Conservation (phyloP, 1,140 invertebrate species). For the Macrotrachela quadricornifera region DNA sequence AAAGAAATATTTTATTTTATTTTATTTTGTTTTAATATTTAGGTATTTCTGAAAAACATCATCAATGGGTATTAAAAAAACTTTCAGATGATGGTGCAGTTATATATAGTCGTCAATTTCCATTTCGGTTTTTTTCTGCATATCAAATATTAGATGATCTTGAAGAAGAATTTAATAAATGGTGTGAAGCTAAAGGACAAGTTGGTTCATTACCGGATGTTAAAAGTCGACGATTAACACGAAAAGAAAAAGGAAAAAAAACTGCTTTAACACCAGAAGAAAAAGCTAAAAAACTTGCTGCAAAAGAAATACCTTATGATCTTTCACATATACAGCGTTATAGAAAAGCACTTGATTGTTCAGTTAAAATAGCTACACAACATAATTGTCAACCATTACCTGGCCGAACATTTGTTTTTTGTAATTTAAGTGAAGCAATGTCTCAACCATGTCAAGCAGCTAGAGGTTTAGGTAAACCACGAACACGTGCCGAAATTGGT, state of each 20-base stretch:
- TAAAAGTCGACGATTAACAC: no score
- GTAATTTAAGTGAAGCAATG: conserved; percentile 17
- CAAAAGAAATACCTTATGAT: not conserved
- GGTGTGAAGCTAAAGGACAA: no score
- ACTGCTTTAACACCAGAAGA: not conserved
- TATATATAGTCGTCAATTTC: conserved; percentile 30
- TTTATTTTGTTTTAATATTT: no score
- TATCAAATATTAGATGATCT: conserved; percentile 27
- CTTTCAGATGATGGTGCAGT: conserved; percentile 30
- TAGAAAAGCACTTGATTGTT: conserved; percentile 25
- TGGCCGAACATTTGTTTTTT: conserved; percentile 26
- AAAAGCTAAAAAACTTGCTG: not conserved
- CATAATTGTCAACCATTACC: conserved; percentile 29
- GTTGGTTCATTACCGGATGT: no score
- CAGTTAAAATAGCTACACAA: conserved; percentile 28
- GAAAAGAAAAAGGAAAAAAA: conserved; percentile 11
- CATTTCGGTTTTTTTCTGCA: conserved; percentile 32
- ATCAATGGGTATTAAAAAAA: conserved; percentile 17
- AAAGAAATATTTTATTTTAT: no score
- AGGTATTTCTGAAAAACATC: not conserved
- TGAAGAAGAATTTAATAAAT: conserved; percentile 17
- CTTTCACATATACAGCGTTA: conserved; percentile 17
- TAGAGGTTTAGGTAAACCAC: conserved; percentile 20
- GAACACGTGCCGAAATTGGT: conserved; percentile 17
- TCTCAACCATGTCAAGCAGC: conserved; percentile 17